Evolutionary conservation across 1,140 invertebrate species (phyloP).

Genomic region (Samia ricini): DNA sequence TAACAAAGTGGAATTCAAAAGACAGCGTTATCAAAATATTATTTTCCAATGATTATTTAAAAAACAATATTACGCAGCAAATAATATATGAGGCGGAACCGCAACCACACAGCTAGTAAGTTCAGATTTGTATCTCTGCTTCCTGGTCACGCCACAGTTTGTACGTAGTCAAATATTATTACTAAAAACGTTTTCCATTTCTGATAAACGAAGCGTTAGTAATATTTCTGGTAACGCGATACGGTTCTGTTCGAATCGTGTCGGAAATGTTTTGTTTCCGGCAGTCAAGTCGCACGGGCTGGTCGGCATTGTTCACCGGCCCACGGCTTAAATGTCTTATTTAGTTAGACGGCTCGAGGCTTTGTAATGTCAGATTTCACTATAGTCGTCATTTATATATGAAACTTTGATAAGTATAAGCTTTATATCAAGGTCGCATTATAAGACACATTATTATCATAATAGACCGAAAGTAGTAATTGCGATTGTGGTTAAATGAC

Average conservation of each 20-base stretch:
- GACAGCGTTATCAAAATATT: no score
- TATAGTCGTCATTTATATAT: neutral
- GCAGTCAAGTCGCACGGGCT: constrained; percentile 29
- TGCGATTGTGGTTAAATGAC: no score
- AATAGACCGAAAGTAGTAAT: no score
- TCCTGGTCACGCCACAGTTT: neutral
- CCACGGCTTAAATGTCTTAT: neutral
- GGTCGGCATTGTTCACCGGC: neutral
- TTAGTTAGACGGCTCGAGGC: neutral
- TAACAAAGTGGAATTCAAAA: no score
- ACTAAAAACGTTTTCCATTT: neutral
- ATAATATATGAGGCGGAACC: no score
- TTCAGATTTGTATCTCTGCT: neutral
- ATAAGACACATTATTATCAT: no score
- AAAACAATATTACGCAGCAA: no score
- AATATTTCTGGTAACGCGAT: constrained; percentile 6
- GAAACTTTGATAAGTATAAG: no score
- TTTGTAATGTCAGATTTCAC: neutral
- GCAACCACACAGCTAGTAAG: no score
- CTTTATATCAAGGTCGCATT: no score
- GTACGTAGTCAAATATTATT: neutral
- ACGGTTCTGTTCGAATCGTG: constrained; percentile 6
- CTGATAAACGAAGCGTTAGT: neutral
- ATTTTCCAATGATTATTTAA: no score
- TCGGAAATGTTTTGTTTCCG: constrained; percentile 37